Conservation (phyloP, 2,888 invertebrate genomes). For the Chrysolina americana region DNA sequence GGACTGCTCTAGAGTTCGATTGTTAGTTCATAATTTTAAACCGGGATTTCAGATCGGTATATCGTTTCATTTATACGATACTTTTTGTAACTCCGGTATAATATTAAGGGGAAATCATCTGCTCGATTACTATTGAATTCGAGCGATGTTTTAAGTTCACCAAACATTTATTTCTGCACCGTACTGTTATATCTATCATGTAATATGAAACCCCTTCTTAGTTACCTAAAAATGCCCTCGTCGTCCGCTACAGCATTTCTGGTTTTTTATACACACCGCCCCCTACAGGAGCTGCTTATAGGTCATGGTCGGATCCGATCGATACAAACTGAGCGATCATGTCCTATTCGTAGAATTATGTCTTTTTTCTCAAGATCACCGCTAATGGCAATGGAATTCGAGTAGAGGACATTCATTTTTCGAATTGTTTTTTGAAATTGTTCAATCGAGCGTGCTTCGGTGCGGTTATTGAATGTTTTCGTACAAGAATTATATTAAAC, state of each 20-base stretch:
- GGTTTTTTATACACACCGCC: conserved; percentile 27
- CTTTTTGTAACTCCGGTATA: no score
- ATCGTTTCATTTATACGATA: no score
- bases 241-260: conserved; percentile 19
- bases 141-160: no score
- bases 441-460: conserved; percentile 34
- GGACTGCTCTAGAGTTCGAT: no score
- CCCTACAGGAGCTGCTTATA: conserved; percentile 28
- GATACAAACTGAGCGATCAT: conserved; percentile 29
- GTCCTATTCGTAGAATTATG: neutral
- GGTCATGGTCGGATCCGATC: conserved; percentile 40
- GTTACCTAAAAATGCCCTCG: conserved; percentile 4
- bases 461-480: conserved; percentile 31
- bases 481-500: conserved; percentile 23
- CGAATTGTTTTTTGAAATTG: conserved; percentile 24
- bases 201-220: conserved; percentile 5
- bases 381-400: conserved; percentile 31
- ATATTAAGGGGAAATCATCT: no score
- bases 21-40: no score
- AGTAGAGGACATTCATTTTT: conserved; percentile 40
- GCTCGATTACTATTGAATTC: no score
- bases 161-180: no score
- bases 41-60: no score
- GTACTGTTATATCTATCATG: neutral
- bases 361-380: conserved; percentile 34